Percentiles rank a stretch among this genome's conserved stretches.
Evolutionary conservation across 2,888 invertebrate species (phyloP).

Genomic region (Megamerina dolium): DNA sequence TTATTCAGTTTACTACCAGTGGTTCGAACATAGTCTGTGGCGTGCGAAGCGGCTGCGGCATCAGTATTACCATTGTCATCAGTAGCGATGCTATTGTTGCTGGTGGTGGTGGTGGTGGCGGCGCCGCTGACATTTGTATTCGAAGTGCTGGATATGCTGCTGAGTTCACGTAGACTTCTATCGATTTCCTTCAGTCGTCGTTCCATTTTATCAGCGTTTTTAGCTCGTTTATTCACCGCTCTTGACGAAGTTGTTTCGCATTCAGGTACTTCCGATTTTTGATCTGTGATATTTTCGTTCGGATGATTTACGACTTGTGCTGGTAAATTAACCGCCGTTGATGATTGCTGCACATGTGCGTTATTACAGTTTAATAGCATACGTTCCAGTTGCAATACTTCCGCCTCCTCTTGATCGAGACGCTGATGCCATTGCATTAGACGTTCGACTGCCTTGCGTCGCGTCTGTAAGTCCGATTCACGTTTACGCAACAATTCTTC

Average conservation of each 20-base stretch:
- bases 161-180: conserved; percentile 35
- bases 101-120: neutral
- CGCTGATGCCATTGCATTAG: conserved; percentile 54
- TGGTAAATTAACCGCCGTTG: neutral
- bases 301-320: neutral
- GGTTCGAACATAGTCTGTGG: conserved; percentile 30
- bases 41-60: conserved; percentile 9
- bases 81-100: conserved; percentile 5
- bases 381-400: conserved; percentile 51
- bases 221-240: conserved; percentile 20
- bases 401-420: conserved; percentile 53
- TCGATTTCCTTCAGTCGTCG: conserved; percentile 39
- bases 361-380: conserved; percentile 33
- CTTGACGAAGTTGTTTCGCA: neutral
- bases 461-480: conserved; percentile 50
- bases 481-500: conserved; percentile 47
- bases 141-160: conserved; percentile 27
- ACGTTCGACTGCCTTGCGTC: conserved; percentile 51
- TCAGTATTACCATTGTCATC: conserved; percentile 14
- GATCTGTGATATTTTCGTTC: conserved; percentile 3
- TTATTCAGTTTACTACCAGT: conserved; percentile 48
- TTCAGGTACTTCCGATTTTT: neutral
- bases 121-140: conserved; percentile 12
- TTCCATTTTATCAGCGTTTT: conserved; percentile 27
- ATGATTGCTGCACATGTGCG: conserved; percentile 20